A percentile compares a stretch with the other conserved stretches of the same genome.
Evolutionary conservation across 2,888 invertebrate species (phyloP).

Genomic region (Xanthia icteritia): DNA sequence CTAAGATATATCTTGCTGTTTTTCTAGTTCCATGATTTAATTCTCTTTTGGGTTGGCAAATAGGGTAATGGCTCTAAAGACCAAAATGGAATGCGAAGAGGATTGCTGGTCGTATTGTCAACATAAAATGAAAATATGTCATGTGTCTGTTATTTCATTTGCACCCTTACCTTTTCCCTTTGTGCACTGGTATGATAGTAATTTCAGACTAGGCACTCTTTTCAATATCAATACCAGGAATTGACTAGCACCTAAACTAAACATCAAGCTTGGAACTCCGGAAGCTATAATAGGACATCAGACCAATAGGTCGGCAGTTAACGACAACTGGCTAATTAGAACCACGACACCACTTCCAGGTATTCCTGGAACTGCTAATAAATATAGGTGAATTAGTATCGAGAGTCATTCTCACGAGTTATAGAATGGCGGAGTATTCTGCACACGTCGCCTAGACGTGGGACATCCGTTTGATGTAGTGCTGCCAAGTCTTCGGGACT

Average conservation of each 20-base stretch:
- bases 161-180: no score
- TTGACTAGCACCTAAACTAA: background rate
- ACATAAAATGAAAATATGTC: background rate
- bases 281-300: constrained; percentile 12
- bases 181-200: background rate
- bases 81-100: background rate
- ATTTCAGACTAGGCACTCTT: background rate
- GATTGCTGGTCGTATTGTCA: background rate
- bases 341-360: constrained; percentile 44
- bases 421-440: constrained; percentile 66
- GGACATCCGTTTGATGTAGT: constrained; percentile 73
- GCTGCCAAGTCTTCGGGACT: constrained; percentile 44
- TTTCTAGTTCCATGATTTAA: background rate
- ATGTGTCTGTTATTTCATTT: background rate
- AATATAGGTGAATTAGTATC: constrained; percentile 65
- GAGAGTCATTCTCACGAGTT: constrained; percentile 72
- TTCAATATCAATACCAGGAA: background rate
- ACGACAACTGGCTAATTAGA: constrained; percentile 35
- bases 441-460: constrained; percentile 70
- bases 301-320: constrained; percentile 19
- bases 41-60: background rate
- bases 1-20: background rate
- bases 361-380: constrained; percentile 51
- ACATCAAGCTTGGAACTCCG: background rate
- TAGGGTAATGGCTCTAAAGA: no score